Conservation (phyloP, 1,140 invertebrate genomes). For the Solenopsis invicta region DNA sequence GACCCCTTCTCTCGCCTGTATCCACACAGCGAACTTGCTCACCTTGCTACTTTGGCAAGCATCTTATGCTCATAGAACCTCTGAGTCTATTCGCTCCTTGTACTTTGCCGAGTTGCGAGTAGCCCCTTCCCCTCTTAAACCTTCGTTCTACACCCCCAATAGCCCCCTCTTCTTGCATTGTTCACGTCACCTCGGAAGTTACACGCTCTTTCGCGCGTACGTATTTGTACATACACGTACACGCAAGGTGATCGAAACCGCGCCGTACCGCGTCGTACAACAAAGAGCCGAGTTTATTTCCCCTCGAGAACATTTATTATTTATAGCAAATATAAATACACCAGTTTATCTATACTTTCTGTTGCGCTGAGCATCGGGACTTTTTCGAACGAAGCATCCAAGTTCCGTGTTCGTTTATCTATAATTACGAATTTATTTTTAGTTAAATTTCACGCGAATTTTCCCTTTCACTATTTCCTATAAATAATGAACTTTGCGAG, state of each 20-base stretch:
- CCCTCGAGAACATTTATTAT: background rate
- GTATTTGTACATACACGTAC: slow-evolving; percentile 32
- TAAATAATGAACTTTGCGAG: slow-evolving; percentile 36
- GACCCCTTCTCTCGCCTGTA: slow-evolving; percentile 48
- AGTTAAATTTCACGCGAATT: background rate
- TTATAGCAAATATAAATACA: slow-evolving; percentile 12
- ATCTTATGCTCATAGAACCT: slow-evolving; percentile 65
- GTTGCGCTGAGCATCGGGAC: background rate
- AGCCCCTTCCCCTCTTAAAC: background rate
- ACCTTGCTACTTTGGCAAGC: slow-evolving; percentile 67
- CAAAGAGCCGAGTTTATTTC: background rate
- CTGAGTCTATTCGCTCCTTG: slow-evolving; percentile 67
- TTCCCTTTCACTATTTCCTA: slow-evolving; percentile 28
- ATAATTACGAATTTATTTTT: slow-evolving; percentile 41
- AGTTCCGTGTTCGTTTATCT: background rate
- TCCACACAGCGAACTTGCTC: slow-evolving; percentile 47
- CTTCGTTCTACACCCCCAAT: background rate
- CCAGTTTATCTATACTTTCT: background rate
- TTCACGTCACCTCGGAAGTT: slow-evolving; percentile 47
- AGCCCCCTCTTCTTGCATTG: slow-evolving; percentile 14
- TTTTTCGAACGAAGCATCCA: background rate
- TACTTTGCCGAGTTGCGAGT: slow-evolving; percentile 62
- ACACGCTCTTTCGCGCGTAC: background rate
- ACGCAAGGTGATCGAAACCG: slow-evolving; percentile 32
- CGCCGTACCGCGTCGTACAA: background rate